A percentile compares a stretch with the other conserved stretches of the same genome.
Conservation (phyloP, 2,797 vertebrate species). For the Anguilla marmorata region DNA sequence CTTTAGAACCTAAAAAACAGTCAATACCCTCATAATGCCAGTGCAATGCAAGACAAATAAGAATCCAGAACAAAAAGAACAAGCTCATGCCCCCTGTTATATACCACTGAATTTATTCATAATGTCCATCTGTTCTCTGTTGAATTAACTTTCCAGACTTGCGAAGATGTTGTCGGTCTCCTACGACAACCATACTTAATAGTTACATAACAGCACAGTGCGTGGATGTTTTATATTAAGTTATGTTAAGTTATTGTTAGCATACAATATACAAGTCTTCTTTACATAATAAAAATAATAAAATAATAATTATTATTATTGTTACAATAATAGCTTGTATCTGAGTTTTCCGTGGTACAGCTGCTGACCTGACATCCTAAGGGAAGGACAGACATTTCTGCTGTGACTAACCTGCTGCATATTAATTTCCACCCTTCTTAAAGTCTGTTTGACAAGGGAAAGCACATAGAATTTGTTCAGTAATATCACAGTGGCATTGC, state of each 20-base stretch:
- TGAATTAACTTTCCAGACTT: not conserved
- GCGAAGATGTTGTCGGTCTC: not conserved
- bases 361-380: constrained; percentile 52
- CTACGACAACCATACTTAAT: not conserved
- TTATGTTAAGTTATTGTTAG: not conserved
- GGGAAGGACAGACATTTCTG: constrained; percentile 64
- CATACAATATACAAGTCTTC: constrained; percentile 45
- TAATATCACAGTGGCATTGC: not conserved
- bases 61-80: not conserved
- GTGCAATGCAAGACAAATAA: not conserved
- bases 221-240: not conserved
- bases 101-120: not conserved
- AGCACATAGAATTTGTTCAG: constrained; percentile 57
- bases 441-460: not conserved
- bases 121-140: not conserved
- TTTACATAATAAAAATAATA: constrained; percentile 36
- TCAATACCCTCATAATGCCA: not conserved
- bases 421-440: constrained; percentile 28
- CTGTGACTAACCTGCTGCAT: constrained; percentile 57
- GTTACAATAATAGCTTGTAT: constrained; percentile 56
- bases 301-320: no score
- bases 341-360: constrained; percentile 58
- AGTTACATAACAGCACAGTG: not conserved
- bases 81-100: not conserved
- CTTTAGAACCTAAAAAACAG: not conserved